Evolutionary conservation across 2,888 invertebrate genomes (phyloP), one percentile per base, ranked within the genome.

Genomic region (Callyntrura sp.): DNA sequence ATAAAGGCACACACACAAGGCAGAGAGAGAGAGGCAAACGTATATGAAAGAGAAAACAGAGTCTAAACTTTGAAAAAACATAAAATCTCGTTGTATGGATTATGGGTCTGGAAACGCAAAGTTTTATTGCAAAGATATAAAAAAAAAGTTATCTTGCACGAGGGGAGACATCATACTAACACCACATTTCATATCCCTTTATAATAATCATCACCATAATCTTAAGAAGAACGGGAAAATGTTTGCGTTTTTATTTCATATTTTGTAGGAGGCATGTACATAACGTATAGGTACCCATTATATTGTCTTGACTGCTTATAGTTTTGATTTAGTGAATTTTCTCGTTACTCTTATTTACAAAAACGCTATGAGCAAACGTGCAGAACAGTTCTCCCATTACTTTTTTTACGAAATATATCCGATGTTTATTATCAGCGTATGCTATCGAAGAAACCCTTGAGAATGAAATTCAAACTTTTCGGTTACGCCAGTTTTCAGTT

Each of bases 51-150:
- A 60, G n/a, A 23, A 62, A 62, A n/a, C n/a, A n/a, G n/a, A n/a
- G 55, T 12, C 55, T 68, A 45, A 45, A 45, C 9, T 45, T 70
- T 45, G 45, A 45, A 70, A 43, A 43, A 2, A 68, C 68, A 68
- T 28, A 68, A 68, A 68, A 68, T 68, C 35, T 12, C 14, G 6
- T 68, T n/a, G 28, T 43, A 70, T 43, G n/a, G 45, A 43, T 70
- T 70, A 70, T 35, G 70, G 70, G 45, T 70, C 70, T 70, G 70
- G 43, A 70, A 35, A 45, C 43, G 25, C 65, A 25, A 65, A 17
- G 70, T 70, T 70, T 70, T 70, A 70, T 70, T 43, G 70, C 70
- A 35, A 14, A 20, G 9, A 35, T n/a, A 70, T 43, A n/a, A 70
- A n/a, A 68, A 68, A 35, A 68, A 45, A 43, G 11, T 68, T 70